Percentiles rank a stretch among this genome's conserved stretches.
Conservation (phyloP, 2,113 vertebrate genomes). For the Alligator mississippiensis region DNA sequence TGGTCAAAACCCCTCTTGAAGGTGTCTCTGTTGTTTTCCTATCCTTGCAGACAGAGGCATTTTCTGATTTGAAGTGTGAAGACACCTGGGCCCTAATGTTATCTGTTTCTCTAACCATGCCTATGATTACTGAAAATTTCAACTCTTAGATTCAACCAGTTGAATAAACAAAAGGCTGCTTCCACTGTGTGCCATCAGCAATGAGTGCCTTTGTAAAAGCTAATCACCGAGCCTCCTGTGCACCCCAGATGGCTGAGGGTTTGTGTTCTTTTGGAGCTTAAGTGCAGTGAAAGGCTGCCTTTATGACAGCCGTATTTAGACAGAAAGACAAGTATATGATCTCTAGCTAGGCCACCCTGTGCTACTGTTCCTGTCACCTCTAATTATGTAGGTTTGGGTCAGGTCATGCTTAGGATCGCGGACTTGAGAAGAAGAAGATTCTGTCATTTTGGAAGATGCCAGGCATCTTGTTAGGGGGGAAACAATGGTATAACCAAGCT, state of each 20-base stretch:
- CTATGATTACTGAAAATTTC: rapidly evolving
- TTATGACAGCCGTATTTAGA: background rate
- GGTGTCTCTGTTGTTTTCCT: background rate
- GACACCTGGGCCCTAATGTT: rapidly evolving
- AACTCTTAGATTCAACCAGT: rapidly evolving
- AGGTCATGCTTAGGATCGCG: background rate
- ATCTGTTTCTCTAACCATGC: rapidly evolving
- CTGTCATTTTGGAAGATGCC: background rate
- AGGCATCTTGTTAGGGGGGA: background rate
- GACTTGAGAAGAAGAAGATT: too few species aligned
- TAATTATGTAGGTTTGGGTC: background rate
- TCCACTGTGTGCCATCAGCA: background rate
- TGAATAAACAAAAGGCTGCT: background rate
- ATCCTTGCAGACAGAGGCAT: rapidly evolving
- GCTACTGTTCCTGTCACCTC: background rate
- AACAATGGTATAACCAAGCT: background rate
- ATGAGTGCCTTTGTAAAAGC: background rate
- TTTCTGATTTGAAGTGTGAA: background rate
- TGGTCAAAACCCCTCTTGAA: rapidly evolving
- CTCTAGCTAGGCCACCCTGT: background rate
- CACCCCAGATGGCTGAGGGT: background rate
- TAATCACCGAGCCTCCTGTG: background rate
- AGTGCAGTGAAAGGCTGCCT: background rate
- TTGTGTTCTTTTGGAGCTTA: background rate
- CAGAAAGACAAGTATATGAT: background rate